Evolutionary conservation across 1,140 invertebrate genomes (phyloP).

Genomic region (Maconellicoccus hirsutus): DNA sequence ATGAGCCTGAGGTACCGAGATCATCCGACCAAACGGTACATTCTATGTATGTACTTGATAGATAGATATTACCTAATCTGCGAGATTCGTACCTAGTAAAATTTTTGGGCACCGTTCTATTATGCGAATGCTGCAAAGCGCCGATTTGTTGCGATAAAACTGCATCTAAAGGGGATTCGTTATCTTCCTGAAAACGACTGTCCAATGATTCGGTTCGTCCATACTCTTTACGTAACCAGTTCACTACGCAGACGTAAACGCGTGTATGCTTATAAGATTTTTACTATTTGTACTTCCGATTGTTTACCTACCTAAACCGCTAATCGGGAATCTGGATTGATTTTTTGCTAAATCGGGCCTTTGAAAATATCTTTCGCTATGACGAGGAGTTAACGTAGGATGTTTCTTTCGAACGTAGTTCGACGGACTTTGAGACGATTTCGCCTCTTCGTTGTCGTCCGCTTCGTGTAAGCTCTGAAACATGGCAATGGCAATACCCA

Average conservation of each 20-base stretch:
- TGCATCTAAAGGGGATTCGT: conserved; percentile 45
- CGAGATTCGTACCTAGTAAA: conserved; percentile 30
- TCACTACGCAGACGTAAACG: conserved; percentile 38
- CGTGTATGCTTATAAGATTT: too few relatives aligned
- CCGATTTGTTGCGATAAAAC: conserved; percentile 30
- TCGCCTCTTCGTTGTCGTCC: conserved; percentile 53
- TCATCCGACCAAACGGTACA: too few relatives aligned
- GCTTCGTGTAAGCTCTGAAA: conserved; percentile 65
- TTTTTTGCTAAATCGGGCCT: conserved; percentile 30
- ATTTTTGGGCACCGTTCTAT: conserved; percentile 33
- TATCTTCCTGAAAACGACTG: conserved; percentile 39
- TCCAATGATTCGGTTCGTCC: conserved; percentile 42
- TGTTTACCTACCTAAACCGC: conserved; percentile 48
- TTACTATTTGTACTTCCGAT: too few relatives aligned
- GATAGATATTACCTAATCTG: too few relatives aligned
- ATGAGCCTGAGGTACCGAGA: too few relatives aligned
- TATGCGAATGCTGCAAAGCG: conserved; percentile 31
- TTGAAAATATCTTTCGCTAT: conserved; percentile 58
- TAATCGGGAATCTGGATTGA: conserved; percentile 37
- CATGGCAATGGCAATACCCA: too few relatives aligned
- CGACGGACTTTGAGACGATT: conserved; percentile 58
- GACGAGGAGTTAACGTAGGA: conserved; percentile 54
- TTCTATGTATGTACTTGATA: too few relatives aligned
- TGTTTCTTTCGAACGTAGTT: conserved; percentile 60
- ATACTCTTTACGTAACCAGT: conserved; percentile 53